Evolutionary conservation across 2,888 invertebrate species (phyloP), one percentile per base, ranked within the genome.

Genomic region (Heliconius ethilla): DNA sequence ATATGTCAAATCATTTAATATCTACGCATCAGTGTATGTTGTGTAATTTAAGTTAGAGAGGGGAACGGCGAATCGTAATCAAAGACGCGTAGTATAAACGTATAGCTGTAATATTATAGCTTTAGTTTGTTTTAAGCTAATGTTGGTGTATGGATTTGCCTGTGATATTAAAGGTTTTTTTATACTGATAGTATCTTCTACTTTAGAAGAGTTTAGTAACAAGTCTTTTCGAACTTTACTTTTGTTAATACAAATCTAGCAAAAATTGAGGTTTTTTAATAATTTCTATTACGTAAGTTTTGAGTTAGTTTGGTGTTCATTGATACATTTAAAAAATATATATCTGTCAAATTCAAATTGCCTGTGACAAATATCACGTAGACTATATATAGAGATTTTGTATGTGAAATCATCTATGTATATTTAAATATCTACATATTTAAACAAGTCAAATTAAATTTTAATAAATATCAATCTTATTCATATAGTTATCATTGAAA

Each of bases 21-120:
- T 76, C 76, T 73, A 45, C 62, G 45, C 70, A 51, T 76, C 70
- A 59, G 63, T 37, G 65, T 76, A 63, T 40, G 72, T 76, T 76
- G 65, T 66, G 70, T 65, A 76, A 76, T 76, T 76, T 74, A 74
- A 74, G 74, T 74, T 74, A 63, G 74, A 72, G 74, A 74, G 74
- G 74, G 74, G 74, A 74, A 65, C 74, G 74, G 40, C 22, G 74
- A 74, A 74, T 63, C 63, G 63, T 63, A 74, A 74, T 74, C 74
- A 74, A 74, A 74, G 74, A 74, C 74, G 63, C 74, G 15, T 72
- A 37, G 72, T 69, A 69, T 40, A 40, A 45, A 69, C 40, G 15
- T 25, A 59, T 72, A 37, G 55, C n/a, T 72, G 72, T 72, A 59
- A 72, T 59, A 33, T 55, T 72, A 72, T 72, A 72, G 55, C 72